A percentile compares a stretch with the other conserved stretches of the same genome.
phyloP scores from a whole-genome alignment of 2,888 invertebrate species.

The Esperia sulphurella region DNA sequence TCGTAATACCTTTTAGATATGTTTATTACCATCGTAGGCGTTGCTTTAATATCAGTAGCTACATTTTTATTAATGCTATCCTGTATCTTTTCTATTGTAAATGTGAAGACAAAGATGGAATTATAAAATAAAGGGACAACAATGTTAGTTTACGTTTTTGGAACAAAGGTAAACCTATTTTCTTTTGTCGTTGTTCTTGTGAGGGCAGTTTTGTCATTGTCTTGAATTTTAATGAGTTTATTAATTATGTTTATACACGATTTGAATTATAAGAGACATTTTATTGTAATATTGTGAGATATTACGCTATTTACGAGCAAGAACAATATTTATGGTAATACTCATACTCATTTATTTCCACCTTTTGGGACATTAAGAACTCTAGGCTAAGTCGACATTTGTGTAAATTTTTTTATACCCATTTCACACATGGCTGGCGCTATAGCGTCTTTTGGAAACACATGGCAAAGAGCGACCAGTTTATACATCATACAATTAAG shows the following conservation, averaged over 20 bases:
- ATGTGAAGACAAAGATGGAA: background rate
- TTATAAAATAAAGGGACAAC: constrained; percentile 11
- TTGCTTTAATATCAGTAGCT: constrained; percentile 2
- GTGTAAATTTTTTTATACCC: no score
- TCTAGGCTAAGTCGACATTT: no score
- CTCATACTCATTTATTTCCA: no score
- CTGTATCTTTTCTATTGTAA: background rate
- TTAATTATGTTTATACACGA: constrained; percentile 6
- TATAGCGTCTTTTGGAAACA: no score
- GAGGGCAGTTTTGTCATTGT: constrained; percentile 13
- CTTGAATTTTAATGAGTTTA: constrained; percentile 16
- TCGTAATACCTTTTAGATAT: constrained; percentile 9
- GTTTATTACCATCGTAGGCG: constrained; percentile 6
- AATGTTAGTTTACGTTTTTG: constrained; percentile 18
- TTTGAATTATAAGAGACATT: constrained; percentile 2
- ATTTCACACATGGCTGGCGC: no score
- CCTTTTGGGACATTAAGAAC: no score
- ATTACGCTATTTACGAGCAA: background rate
- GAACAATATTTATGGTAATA: background rate
- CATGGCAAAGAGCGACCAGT: no score
- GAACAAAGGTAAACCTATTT: constrained; percentile 12
- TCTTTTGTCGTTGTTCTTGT: constrained; percentile 14
- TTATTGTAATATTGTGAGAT: background rate
- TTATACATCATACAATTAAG: no score
- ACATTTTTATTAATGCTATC: background rate